phyloP scores from a whole-genome alignment of 2,888 invertebrate species.

The Holacanthella duospinosa region DNA sequence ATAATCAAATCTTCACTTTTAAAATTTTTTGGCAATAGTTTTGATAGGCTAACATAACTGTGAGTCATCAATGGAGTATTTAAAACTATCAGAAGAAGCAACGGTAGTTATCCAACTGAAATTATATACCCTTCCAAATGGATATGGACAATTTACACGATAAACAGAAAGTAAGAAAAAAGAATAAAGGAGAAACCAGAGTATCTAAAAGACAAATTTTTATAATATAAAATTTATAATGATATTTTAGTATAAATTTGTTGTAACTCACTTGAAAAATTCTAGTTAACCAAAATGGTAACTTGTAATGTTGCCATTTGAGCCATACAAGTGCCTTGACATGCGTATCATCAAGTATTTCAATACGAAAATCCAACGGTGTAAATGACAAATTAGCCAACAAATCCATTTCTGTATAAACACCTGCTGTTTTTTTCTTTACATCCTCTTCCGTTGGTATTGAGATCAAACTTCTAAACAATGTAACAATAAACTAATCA shows the following conservation, averaged over 20 bases:
- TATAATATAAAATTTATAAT: not conserved
- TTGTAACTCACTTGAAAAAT: constrained; percentile 3
- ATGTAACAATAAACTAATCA: not conserved
- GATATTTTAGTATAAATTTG: not conserved
- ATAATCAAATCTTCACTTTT: not conserved
- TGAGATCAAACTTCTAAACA: not conserved
- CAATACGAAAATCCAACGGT: not conserved
- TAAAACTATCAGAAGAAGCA: not conserved
- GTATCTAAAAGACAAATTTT: constrained; percentile 5
- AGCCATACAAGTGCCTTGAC: constrained; percentile 4
- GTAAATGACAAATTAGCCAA: constrained; percentile 6
- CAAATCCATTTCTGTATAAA: constrained; percentile 7
- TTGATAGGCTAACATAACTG: not conserved
- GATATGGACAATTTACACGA: constrained; percentile 4
- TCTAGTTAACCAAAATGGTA: not conserved
- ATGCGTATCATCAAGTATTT: not conserved
- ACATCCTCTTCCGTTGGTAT: constrained; percentile 1
- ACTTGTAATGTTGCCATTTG: constrained; percentile 6
- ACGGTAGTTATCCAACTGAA: not conserved
- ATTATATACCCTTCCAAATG: not conserved
- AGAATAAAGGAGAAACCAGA: constrained; percentile 8
- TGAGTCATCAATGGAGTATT: not conserved
- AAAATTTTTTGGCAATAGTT: not conserved
- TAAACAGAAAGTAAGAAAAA: not conserved
- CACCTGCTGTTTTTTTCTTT: not conserved